phyloP scores from a whole-genome alignment of 2,888 invertebrate species.

The Magallana nippona region DNA sequence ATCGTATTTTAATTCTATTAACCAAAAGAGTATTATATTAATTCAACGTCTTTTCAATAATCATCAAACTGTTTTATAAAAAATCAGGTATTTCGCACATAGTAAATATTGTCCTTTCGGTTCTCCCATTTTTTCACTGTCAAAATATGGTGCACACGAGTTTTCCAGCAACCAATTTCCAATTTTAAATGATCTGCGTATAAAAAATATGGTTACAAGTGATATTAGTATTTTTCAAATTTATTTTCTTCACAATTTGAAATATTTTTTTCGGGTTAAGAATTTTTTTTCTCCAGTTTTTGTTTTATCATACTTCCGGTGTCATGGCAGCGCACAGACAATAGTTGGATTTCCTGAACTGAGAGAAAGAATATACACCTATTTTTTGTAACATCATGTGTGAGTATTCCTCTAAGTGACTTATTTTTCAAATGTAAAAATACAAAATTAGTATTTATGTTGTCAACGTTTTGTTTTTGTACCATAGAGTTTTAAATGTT shows the following conservation, averaged over 20 bases:
- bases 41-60: not conserved
- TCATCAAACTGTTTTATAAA: too few species aligned
- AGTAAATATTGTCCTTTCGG: not conserved
- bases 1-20: too few species aligned
- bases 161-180: too few species aligned
- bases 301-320: constrained; percentile 63
- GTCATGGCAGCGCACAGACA: constrained; percentile 67
- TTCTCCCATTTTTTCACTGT: not conserved
- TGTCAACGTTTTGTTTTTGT: too few species aligned
- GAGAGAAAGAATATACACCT: not conserved
- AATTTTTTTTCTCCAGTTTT: not conserved
- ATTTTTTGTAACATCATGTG: not conserved
- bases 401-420: not conserved
- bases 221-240: not conserved
- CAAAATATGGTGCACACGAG: not conserved
- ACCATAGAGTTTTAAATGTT: too few species aligned
- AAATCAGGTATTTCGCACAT: too few species aligned
- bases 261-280: not conserved
- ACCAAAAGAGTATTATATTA: too few species aligned
- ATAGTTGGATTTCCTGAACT: constrained; percentile 17
- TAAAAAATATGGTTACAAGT: not conserved
- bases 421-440: too few species aligned
- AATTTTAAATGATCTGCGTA: not conserved
- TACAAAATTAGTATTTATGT: too few species aligned
- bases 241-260: not conserved